Base-by-base conservation (phyloP, 1,140 invertebrate species). In the Bombus waltoni region DNA sequence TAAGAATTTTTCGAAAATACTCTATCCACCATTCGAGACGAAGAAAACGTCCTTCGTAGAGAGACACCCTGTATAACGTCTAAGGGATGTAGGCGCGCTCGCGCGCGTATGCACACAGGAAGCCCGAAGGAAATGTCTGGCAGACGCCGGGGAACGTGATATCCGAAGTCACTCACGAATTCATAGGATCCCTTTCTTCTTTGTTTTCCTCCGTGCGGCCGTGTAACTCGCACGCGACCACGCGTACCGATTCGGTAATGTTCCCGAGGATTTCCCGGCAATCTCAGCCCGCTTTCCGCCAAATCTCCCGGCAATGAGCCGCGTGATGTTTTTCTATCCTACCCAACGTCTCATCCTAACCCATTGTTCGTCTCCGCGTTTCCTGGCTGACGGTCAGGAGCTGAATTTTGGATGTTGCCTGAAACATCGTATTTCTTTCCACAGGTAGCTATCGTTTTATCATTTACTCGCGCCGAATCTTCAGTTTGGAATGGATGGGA, bases 121-220 rank as follows among this genome's bases (percentile, higher is more conserved):
- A 87, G 80, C 75, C 85, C 83, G 72, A 80, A 81, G 89, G 79
- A 87, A 90, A 90, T 88, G 86, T 86, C 87, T 73, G 86, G 78
- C 86, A 87, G 89, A 81, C 80, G 86, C 75, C 75, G 70, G 82
- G 68, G 72, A 79, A 90, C 89, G 89, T 90, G 89, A 90, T 90
- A 90, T 90, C 86, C 87, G 79, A 86, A 90, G 89, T 90, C 89
- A 81, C 89, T 90, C 89, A 90, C 86, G 89, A 90, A 90, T 90
- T 90, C 89, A 90, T 90, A 86, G 89, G 89, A 90, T 90, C 82
- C 83, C 86, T 42, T 62, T 83, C 82, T 53, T 80, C 79, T 90
- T 90, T 88, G 77, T 88, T 82, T 88, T 81, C 82, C 73, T 73
- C 76, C 82, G 71, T 62, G 78, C 62, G 65, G 68, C 66, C 66